These are phyloP conservation scores for Lagria hirta DNA, from an alignment of 2,888 invertebrate genomes.

Conservation along the genomic window DNA sequence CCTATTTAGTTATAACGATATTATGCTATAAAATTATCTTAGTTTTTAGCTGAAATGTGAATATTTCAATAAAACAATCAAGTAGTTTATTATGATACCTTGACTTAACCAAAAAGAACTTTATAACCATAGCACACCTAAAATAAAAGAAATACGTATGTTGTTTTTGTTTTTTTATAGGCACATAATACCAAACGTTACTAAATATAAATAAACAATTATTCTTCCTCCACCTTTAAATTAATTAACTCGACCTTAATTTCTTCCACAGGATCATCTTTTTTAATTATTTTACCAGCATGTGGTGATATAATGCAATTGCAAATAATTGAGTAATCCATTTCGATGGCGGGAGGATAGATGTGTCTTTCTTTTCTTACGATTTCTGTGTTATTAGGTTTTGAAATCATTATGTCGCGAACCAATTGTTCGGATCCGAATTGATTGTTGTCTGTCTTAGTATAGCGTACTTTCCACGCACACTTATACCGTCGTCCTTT, in stretches of 20 bases:
- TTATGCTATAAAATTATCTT: no score
- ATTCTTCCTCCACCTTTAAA: constrained; percentile 8
- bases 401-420: constrained; percentile 14
- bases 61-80: no score
- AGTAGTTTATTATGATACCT: no score
- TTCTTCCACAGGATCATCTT: constrained; percentile 3
- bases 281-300: constrained; percentile 8
- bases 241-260: constrained; percentile 5
- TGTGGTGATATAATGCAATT: constrained; percentile 9
- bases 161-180: constrained; percentile 14
- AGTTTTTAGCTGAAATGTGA: no score
- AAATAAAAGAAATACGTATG: constrained; percentile 3
- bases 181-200: constrained; percentile 19
- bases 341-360: constrained; percentile 10
- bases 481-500: constrained; percentile 17
- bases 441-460: constrained; percentile 17
- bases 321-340: constrained; percentile 13
- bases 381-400: constrained; percentile 11
- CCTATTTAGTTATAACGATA: no score
- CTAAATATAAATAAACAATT: constrained; percentile 18
- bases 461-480: constrained; percentile 16
- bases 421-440: constrained; percentile 18
- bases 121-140: constrained; percentile 7
- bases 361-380: constrained; percentile 11
- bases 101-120: constrained; percentile 5